Percentiles rank a stretch among this genome's conserved stretches.
These are phyloP conservation scores for Phaetusa simplex DNA, from an alignment of 2,113 vertebrate species.

Conservation along the genomic window DNA sequence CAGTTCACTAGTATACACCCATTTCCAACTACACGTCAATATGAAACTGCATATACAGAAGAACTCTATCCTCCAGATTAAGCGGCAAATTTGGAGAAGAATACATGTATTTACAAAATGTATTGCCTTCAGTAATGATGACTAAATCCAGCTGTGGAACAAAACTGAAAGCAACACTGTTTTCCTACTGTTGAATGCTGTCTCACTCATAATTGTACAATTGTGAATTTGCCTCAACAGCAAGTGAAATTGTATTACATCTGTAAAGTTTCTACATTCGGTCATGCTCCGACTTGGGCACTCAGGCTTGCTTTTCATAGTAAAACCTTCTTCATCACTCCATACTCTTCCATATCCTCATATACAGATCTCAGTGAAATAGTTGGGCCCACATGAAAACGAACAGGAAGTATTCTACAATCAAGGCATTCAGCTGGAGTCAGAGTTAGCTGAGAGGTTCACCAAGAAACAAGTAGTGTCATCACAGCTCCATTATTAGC, in stretches of 20 bases:
- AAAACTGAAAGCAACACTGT: background rate
- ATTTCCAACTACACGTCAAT: background rate
- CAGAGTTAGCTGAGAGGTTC: background rate
- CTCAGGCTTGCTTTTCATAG: background rate
- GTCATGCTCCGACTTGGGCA: background rate
- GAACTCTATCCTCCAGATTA: background rate
- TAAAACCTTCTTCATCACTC: background rate
- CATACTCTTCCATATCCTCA: background rate
- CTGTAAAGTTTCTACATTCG: background rate
- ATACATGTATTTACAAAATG: background rate
- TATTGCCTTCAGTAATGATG: background rate
- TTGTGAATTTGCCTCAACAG: background rate
- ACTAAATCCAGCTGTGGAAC: background rate
- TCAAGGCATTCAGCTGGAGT: background rate
- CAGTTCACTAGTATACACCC: background rate
- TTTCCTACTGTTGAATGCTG: background rate
- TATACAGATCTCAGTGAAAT: background rate
- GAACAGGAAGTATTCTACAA: background rate
- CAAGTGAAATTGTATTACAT: background rate
- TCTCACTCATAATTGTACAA: background rate
- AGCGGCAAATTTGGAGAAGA: background rate
- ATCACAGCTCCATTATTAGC: constrained; percentile 14
- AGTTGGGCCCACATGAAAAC: constrained; percentile 8
- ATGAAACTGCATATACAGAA: background rate
- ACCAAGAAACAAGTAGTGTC: background rate